Conservation (phyloP, 2,888 invertebrate genomes). For the Bruchidius siliquastri region DNA sequence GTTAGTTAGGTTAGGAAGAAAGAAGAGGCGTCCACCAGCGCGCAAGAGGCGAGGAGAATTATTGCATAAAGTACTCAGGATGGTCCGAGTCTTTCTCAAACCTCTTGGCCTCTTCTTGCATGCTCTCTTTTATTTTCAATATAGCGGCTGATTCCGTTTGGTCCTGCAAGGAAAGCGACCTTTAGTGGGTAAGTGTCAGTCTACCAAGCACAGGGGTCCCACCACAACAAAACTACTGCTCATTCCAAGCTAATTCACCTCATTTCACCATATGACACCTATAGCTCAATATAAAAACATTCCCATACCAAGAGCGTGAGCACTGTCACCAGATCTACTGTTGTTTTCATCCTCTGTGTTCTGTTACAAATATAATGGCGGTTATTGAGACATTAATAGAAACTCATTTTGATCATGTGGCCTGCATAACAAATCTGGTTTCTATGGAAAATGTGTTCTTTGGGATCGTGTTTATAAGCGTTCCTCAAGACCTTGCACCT, state of each 20-base stretch:
- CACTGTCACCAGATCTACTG: too few species aligned
- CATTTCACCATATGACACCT: conserved; percentile 1
- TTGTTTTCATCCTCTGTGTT: too few species aligned
- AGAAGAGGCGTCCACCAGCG: conserved; percentile 48
- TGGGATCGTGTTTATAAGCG: too few species aligned
- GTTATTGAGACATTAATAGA: too few species aligned
- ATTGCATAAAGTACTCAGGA: conserved; percentile 97
- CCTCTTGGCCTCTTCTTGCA: conserved; percentile 99
- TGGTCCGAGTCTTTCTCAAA: conserved; percentile 97
- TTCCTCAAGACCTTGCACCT: too few species aligned
- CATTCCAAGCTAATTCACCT: conserved; percentile 7
- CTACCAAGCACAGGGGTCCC: conserved; percentile 43
- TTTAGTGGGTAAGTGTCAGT: conserved; percentile 50
- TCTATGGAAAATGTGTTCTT: too few species aligned
- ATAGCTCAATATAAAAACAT: conserved; percentile 4
- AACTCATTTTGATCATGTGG: too few species aligned
- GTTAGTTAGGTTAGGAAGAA: conserved; percentile 48
- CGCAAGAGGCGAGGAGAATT: conserved; percentile 51
- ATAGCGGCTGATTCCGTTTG: conserved; percentile 99
- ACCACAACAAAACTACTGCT: conserved; percentile 16
- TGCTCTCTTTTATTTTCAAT: conserved; percentile 99
- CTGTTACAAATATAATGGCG: too few species aligned
- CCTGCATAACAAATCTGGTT: too few species aligned
- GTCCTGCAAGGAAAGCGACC: conserved; percentile 58
- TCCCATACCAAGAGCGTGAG: too few species aligned